Evolutionary conservation across 2,113 vertebrate species (phyloP).

Genomic region (Salvelinus sp.): DNA sequence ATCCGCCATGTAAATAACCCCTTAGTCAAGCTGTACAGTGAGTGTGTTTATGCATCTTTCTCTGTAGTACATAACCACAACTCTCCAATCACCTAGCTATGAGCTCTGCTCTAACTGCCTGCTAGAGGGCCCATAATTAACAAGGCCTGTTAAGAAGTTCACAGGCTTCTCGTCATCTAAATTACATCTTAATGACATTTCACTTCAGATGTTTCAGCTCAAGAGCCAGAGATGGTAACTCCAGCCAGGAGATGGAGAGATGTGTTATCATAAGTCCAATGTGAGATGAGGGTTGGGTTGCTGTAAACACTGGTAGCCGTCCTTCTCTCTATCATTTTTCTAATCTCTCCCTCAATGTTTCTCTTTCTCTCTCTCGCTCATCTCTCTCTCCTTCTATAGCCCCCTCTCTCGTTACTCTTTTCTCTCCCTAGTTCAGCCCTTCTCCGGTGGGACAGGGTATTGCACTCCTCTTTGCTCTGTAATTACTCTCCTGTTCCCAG

Average conservation of each 20-base stretch:
- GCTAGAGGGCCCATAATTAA: constrained; percentile 67
- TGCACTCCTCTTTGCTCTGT: constrained; percentile 31
- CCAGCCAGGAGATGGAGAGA: constrained; percentile 21
- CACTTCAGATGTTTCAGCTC: constrained; percentile 53
- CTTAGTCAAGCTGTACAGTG: background rate
- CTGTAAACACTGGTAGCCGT: constrained; percentile 43
- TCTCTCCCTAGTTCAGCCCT: background rate
- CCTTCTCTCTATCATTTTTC: constrained; percentile 20
- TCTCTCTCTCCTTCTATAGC: constrained; percentile 1
- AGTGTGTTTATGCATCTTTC: background rate
- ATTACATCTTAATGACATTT: constrained; percentile 82
- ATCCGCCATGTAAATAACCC: constrained; percentile 9
- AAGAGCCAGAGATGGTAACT: constrained; percentile 49
- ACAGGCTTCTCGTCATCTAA: constrained; percentile 74
- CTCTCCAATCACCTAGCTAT: constrained; percentile 43
- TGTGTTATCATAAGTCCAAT: constrained; percentile 10
- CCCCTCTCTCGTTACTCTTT: background rate
- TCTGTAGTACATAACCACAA: too few relatives aligned
- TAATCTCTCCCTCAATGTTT: constrained; percentile 13
- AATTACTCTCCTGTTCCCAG: constrained; percentile 31
- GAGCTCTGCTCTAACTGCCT: constrained; percentile 56
- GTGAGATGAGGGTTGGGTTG: constrained; percentile 27
- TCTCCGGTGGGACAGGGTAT: constrained; percentile 17
- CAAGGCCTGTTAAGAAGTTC: constrained; percentile 62
- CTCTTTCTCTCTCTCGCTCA: background rate